phyloP scores from a whole-genome alignment of 2,113 vertebrate genomes.

The Hucho hucho region DNA sequence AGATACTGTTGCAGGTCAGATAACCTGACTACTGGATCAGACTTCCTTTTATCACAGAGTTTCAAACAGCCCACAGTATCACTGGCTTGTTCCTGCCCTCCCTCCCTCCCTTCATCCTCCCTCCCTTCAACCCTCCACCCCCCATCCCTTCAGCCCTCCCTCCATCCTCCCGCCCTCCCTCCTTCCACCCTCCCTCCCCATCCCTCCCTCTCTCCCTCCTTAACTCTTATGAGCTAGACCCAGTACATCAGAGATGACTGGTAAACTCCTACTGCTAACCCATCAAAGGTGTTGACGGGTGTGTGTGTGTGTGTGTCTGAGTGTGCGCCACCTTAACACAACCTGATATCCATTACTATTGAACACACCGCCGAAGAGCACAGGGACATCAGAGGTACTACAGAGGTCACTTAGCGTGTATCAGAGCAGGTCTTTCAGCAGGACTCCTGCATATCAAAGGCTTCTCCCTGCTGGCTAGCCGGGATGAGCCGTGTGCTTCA shows the following conservation, averaged over 20 bases:
- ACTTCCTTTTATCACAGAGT: too few relatives aligned
- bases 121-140: not conserved
- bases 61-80: too few relatives aligned
- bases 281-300: not conserved
- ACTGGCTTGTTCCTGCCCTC: too few relatives aligned
- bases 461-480: not conserved
- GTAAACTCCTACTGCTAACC: not conserved
- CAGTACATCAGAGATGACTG: not conserved
- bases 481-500: not conserved
- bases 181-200: not conserved
- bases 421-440: not conserved
- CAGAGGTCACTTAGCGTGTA: not conserved
- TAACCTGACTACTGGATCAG: too few relatives aligned
- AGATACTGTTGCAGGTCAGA: too few relatives aligned
- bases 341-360: not conserved
- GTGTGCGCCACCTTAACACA: not conserved
- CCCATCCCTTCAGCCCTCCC: not conserved
- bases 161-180: too few relatives aligned
- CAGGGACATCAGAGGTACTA: not conserved
- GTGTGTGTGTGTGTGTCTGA: not conserved
- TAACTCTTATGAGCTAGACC: not conserved
- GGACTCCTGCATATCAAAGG: not conserved
- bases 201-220: not conserved
- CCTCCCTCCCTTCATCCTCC: not conserved
- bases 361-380: not conserved